Percentiles rank a stretch among this genome's conserved stretches.
Conservation (phyloP, 2,888 invertebrate genomes). For the Leucoma salicis region DNA sequence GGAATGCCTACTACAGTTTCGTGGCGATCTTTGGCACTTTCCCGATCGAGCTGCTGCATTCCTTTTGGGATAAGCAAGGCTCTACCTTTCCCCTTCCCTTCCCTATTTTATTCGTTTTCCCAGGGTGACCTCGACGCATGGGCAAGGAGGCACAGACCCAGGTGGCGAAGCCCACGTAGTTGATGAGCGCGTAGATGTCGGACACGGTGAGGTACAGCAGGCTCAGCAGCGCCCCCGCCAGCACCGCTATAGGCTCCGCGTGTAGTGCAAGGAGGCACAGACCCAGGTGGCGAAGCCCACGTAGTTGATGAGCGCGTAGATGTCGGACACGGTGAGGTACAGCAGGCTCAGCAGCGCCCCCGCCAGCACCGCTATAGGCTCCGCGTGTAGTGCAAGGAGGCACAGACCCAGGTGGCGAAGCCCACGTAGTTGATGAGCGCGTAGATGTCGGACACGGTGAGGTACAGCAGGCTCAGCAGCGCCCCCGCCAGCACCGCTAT, state of each 20-base stretch:
- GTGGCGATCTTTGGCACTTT: too few species aligned
- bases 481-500: slow-evolving; percentile 98
- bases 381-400: too few species aligned
- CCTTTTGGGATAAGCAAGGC: too few species aligned
- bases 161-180: slow-evolving; percentile 98
- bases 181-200: slow-evolving; percentile 97
- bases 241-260: too few species aligned
- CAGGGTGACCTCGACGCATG: too few species aligned
- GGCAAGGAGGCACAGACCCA: slow-evolving; percentile 88
- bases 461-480: slow-evolving; percentile 94
- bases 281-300: slow-evolving; percentile 98
- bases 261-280: too few species aligned
- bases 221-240: slow-evolving; percentile 96
- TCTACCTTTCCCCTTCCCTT: too few species aligned
- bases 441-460: slow-evolving; percentile 96
- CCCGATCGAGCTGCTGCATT: too few species aligned
- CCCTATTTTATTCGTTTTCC: too few species aligned
- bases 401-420: slow-evolving; percentile 94
- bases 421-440: slow-evolving; percentile 99
- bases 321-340: slow-evolving; percentile 96
- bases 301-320: slow-evolving; percentile 97
- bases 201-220: slow-evolving; percentile 96
- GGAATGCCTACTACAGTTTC: too few species aligned
- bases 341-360: slow-evolving; percentile 96
- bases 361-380: slow-evolving; percentile 96